A percentile compares a stretch with the other conserved stretches of the same genome.
phyloP scores from a whole-genome alignment of 2,888 invertebrate species.

The Campopleginae sp. region DNA sequence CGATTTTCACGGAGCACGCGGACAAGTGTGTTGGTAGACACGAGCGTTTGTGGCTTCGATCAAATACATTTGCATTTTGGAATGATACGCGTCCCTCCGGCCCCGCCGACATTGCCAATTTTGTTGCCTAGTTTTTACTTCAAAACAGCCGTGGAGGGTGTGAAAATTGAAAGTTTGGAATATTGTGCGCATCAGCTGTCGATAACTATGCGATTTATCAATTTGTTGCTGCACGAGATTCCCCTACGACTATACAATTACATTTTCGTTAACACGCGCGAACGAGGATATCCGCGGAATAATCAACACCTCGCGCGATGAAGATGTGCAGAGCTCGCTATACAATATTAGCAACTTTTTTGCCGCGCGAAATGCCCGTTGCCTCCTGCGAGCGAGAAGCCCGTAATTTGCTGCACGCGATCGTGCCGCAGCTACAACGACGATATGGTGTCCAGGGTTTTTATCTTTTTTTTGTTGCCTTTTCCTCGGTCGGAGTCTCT shows the following conservation, averaged over 20 bases:
- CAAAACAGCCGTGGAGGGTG: not conserved
- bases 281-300: not conserved
- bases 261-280: not conserved
- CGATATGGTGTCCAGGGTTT: slow-evolving; percentile 43
- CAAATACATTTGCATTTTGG: slow-evolving; percentile 3
- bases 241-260: slow-evolving; percentile 15
- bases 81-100: slow-evolving; percentile 12
- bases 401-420: slow-evolving; percentile 76
- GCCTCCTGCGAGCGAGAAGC: slow-evolving; percentile 65
- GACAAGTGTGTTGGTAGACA: slow-evolving; percentile 61
- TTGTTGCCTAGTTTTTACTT: not conserved
- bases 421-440: slow-evolving; percentile 53
- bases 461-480: not conserved
- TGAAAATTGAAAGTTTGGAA: not conserved
- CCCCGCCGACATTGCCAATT: not conserved
- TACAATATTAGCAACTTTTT: slow-evolving; percentile 51
- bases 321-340: slow-evolving; percentile 28
- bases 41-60: slow-evolving; percentile 50
- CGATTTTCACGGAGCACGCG: slow-evolving; percentile 49
- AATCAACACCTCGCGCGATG: slow-evolving; percentile 57
- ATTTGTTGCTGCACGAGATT: not conserved
- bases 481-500: slow-evolving; percentile 36
- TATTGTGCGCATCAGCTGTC: slow-evolving; percentile 4
- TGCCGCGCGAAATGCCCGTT: slow-evolving; percentile 35
- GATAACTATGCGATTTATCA: slow-evolving; percentile 21